A percentile compares a stretch with the other conserved stretches of the same genome.
Evolutionary conservation across 2,113 vertebrate genomes (phyloP).

Genomic region (Leucosticte australis): DNA sequence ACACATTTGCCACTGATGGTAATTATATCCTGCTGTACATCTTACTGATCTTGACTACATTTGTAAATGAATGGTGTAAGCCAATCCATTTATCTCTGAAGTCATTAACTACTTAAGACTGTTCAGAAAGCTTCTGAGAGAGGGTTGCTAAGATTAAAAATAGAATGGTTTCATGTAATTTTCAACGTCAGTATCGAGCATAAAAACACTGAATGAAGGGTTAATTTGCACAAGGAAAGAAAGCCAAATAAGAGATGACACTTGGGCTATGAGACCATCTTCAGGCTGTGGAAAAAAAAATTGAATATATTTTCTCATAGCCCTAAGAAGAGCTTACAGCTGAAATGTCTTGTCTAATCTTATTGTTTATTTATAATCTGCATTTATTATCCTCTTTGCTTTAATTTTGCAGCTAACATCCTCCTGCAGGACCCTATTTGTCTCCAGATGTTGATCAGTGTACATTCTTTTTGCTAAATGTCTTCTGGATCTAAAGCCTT

Average conservation of each 20-base stretch:
- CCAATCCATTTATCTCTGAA: not conserved
- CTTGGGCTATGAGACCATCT: not conserved
- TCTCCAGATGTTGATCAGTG: not conserved
- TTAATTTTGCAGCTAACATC: constrained; percentile 16
- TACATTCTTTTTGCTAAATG: not conserved
- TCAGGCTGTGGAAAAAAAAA: not conserved
- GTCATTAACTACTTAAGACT: not conserved
- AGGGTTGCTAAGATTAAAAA: not conserved
- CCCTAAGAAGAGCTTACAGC: constrained; percentile 7
- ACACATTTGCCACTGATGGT: not conserved
- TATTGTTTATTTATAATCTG: not conserved
- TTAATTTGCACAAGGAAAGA: constrained; percentile 3
- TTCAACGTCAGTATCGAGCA: not conserved
- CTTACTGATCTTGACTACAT: not conserved
- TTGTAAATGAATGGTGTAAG: not conserved
- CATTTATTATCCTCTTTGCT: constrained; percentile 17
- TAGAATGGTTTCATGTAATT: not conserved
- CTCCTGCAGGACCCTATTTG: not conserved
- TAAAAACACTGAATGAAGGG: constrained; percentile 25
- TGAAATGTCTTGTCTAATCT: constrained; percentile 9
- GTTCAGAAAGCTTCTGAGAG: not conserved
- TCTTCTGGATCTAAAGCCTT: constrained; percentile 8
- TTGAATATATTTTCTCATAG: not conserved
- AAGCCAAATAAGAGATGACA: not conserved
- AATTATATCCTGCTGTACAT: not conserved